Evolutionary conservation across 1,140 invertebrate genomes (phyloP), one percentile per base, ranked within the genome.

Genomic region (Zaprionus camerounensis): DNA sequence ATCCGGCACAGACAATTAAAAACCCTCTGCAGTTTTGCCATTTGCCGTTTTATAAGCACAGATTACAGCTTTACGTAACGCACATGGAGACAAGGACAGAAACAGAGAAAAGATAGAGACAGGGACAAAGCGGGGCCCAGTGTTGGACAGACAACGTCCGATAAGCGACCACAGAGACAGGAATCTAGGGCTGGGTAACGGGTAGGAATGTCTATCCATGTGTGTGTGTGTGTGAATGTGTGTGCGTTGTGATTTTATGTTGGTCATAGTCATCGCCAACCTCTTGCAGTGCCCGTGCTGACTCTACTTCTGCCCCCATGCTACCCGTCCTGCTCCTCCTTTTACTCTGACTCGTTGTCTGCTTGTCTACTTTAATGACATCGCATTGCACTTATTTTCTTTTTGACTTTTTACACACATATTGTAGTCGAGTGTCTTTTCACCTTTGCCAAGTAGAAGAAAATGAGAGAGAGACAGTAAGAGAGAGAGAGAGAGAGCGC

Each of bases 31-130:
- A 88, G 71, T 66, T 71, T 80, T 81, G 81, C 84, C 85, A 90
- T 88, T 87, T 88, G 81, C 85, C 85, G 65, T 88, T 88, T 88
- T 88, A 88, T 90, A 90, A 85, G 85, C 85, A 90, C 86, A 90
- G 85, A 90, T 88, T 88, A 88, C 85, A 90, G 85, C 76, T 90
- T 75, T 82, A 81, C 71, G 81, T 77, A 64, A 75, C 75, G 66
- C 80, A 81, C 76, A 87, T 71, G 71, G 59, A 76, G 36, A 57
- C 57, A 62, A 28, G 28, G 31, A 9, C 15, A 59, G 51, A 13
- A 7, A 2, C 11, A 58, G 22, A 38, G 56, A 17, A 12, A 3
- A 36, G 31, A 36, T 12, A 2, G 15, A n/a, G 71, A 62, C 28
- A 22, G 38, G n/a, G 49, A 28, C 31, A 41, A 5, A 24, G 20